Evolutionary conservation across 1,140 invertebrate species (phyloP).

Genomic region (Lucilia cuprina): DNA sequence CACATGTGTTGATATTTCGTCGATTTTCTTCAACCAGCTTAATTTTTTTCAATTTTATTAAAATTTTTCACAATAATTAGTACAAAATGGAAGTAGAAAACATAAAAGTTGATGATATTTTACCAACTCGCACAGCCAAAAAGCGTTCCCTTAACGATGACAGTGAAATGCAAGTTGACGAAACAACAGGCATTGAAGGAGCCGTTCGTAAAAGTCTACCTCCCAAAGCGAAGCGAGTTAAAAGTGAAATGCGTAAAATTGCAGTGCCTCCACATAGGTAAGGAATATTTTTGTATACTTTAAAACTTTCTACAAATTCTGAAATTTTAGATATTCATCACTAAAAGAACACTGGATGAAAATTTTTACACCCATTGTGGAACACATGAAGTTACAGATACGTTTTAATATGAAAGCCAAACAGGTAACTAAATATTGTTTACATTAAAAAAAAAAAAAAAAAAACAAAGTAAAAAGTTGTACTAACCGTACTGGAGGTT

Average conservation of each 20-base stretch:
- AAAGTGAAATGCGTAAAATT: slow-evolving; percentile 71
- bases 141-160: slow-evolving; percentile 64
- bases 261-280: slow-evolving; percentile 69
- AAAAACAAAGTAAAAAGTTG: too few relatives aligned
- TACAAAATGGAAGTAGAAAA: slow-evolving; percentile 60
- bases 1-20: background rate
- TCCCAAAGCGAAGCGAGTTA: slow-evolving; percentile 65
- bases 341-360: slow-evolving; percentile 97
- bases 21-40: background rate
- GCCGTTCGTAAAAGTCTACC: slow-evolving; percentile 55
- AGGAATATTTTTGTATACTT: background rate
- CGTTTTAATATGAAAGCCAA: slow-evolving; percentile 92
- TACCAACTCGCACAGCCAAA: slow-evolving; percentile 66
- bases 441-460: too few relatives aligned
- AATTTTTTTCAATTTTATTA: background rate
- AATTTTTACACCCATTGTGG: slow-evolving; percentile 95
- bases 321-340: slow-evolving; percentile 81
- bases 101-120: slow-evolving; percentile 67
- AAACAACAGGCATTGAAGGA: slow-evolving; percentile 71
- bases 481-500: too few relatives aligned
- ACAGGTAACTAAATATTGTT: slow-evolving; percentile 77
- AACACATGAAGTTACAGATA: slow-evolving; percentile 93
- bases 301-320: background rate
- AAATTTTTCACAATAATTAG: background rate
- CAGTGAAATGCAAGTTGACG: slow-evolving; percentile 71